Evolutionary conservation across 2,888 invertebrate genomes (phyloP).

Genomic region (Caenorhabditis virilis): DNA sequence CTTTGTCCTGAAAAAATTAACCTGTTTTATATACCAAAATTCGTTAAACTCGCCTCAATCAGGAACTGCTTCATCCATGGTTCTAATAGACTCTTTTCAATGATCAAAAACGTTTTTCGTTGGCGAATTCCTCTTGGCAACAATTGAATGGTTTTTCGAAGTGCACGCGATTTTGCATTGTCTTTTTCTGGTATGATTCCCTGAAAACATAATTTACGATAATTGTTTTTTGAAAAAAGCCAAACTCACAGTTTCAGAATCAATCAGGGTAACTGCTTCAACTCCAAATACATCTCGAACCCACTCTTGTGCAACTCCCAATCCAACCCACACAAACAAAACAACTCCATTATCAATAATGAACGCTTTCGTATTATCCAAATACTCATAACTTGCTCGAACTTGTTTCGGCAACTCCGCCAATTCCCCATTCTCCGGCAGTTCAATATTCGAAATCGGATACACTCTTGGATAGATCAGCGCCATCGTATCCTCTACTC

Average conservation of each 20-base stretch:
- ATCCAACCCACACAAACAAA: conserved; percentile 93
- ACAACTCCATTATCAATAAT: conserved; percentile 93
- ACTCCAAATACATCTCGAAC: conserved; percentile 88
- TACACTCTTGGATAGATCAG: conserved; percentile 83
- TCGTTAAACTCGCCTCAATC: conserved; percentile 80
- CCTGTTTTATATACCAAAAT: too few relatives aligned
- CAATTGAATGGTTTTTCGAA: conserved; percentile 78
- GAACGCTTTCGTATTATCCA: conserved; percentile 75
- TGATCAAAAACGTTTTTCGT: conserved; percentile 83
- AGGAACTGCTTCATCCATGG: conserved; percentile 92
- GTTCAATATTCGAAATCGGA: conserved; percentile 41
- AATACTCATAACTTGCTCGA: conserved; percentile 74
- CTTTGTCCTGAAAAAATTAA: conserved; percentile 48
- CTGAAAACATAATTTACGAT: too few relatives aligned
- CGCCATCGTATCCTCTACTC: conserved; percentile 81
- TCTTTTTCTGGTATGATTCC: conserved; percentile 80
- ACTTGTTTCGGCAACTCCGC: conserved; percentile 76
- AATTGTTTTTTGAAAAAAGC: too few relatives aligned
- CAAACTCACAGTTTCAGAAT: conserved; percentile 81
- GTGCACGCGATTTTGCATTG: conserved; percentile 75
- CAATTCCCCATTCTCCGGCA: conserved; percentile 70
- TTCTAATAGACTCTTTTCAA: conserved; percentile 90
- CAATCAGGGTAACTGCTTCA: conserved; percentile 81
- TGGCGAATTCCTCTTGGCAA: conserved; percentile 72
- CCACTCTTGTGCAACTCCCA: conserved; percentile 80